Percentiles rank a stretch among this genome's conserved stretches.
Evolutionary conservation across 2,888 invertebrate genomes (phyloP).

Genomic region (Neuroscelio doddi): DNA sequence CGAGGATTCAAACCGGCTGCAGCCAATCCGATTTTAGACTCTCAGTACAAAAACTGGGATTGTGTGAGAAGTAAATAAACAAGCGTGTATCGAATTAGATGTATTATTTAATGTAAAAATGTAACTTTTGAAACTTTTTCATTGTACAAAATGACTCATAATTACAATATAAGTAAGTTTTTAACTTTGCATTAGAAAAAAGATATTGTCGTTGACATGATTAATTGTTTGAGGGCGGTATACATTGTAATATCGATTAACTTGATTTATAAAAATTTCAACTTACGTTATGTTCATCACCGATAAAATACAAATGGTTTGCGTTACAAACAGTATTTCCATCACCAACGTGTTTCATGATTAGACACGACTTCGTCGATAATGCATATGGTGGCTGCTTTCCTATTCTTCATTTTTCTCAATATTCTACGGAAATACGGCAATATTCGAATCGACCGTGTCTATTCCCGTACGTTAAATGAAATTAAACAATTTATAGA

Average conservation of each 20-base stretch:
- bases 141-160: too few species aligned
- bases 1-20: slow-evolving; percentile 11
- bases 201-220: too few species aligned
- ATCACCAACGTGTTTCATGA: not conserved
- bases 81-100: slow-evolving; percentile 3
- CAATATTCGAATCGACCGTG: not conserved
- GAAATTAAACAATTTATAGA: slow-evolving; percentile 61
- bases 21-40: slow-evolving; percentile 13
- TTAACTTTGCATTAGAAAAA: too few species aligned
- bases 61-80: slow-evolving; percentile 7
- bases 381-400: not conserved
- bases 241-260: too few species aligned
- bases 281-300: too few species aligned
- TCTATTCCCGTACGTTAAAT: slow-evolving; percentile 28
- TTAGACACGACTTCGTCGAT: not conserved
- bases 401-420: not conserved
- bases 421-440: not conserved
- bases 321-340: not conserved
- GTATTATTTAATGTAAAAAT: too few species aligned
- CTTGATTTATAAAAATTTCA: too few species aligned
- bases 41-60: slow-evolving; percentile 3
- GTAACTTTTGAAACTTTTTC: too few species aligned
- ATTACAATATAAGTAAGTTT: too few species aligned
- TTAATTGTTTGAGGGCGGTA: too few species aligned
- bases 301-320: slow-evolving; percentile 1